phyloP scores from a whole-genome alignment of 2,113 vertebrate species.

The Osmerus mordax region DNA sequence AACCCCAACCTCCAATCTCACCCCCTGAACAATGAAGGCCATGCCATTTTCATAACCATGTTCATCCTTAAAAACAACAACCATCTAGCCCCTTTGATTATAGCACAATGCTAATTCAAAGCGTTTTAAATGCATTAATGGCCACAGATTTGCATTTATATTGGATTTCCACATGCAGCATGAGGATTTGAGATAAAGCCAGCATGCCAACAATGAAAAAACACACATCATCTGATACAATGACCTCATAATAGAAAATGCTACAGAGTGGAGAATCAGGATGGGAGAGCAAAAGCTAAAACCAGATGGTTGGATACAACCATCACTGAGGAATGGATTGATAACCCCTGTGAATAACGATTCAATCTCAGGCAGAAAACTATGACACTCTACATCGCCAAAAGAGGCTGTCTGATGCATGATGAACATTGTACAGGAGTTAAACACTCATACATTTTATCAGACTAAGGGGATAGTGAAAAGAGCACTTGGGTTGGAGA shows the following conservation, averaged over 20 bases:
- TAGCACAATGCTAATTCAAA: conserved; percentile 66
- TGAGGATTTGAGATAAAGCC: conserved; percentile 63
- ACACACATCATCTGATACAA: conserved; percentile 63
- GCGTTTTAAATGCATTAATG: conserved; percentile 74
- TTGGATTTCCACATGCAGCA: conserved; percentile 68
- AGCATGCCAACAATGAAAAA: conserved; percentile 68
- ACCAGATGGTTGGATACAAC: conserved; percentile 42
- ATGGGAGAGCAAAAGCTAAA: conserved; percentile 25
- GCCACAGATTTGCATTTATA: conserved; percentile 78
- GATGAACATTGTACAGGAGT: conserved; percentile 41
- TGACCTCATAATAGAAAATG: conserved; percentile 64
- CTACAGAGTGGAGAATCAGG: not conserved
- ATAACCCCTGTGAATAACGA: conserved; percentile 31
- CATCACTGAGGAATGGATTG: conserved; percentile 34
- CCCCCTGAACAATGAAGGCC: conserved; percentile 58
- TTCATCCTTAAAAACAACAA: conserved; percentile 68
- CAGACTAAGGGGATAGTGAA: conserved; percentile 5
- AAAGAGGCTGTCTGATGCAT: conserved; percentile 42
- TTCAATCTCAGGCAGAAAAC: conserved; percentile 40
- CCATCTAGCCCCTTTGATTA: conserved; percentile 67
- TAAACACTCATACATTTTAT: conserved; percentile 24
- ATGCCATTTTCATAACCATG: conserved; percentile 70
- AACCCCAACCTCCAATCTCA: conserved; percentile 10
- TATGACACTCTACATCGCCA: conserved; percentile 23
- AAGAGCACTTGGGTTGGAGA: conserved; percentile 19